Evolutionary conservation across 2,113 vertebrate species (phyloP).

Genomic region (Nerophis ophidion): DNA sequence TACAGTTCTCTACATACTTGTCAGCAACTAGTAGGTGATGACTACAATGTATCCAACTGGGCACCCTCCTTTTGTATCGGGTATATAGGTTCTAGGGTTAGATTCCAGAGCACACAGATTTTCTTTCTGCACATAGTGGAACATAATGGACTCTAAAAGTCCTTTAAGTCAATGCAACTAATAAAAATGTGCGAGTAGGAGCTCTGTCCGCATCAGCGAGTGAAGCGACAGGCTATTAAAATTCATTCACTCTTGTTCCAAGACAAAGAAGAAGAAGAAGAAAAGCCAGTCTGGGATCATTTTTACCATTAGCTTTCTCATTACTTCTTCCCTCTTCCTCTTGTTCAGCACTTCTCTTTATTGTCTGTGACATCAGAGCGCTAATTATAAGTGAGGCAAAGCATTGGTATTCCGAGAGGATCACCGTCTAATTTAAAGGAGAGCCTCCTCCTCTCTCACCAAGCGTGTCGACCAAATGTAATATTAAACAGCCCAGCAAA

Average conservation of each 20-base stretch:
- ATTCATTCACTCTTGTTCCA: constrained; percentile 31
- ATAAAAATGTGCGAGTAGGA: constrained; percentile 19
- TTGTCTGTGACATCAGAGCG: constrained; percentile 53
- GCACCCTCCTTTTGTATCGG: too few species aligned
- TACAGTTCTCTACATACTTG: too few species aligned
- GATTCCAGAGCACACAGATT: constrained; percentile 1
- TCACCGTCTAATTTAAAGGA: constrained; percentile 47
- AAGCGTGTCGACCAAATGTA: constrained; percentile 52
- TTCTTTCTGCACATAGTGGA: background rate
- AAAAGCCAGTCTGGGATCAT: constrained; percentile 52
- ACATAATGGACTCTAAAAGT: background rate
- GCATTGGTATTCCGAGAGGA: constrained; percentile 56
- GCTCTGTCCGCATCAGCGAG: constrained; percentile 18
- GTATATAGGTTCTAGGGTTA: background rate
- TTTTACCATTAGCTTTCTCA: constrained; percentile 57
- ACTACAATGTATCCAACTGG: too few species aligned
- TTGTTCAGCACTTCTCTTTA: constrained; percentile 57
- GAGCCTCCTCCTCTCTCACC: constrained; percentile 35
- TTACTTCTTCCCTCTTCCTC: constrained; percentile 50
- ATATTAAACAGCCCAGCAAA: constrained; percentile 65
- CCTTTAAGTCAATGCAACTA: constrained; percentile 11
- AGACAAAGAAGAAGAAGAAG: constrained; percentile 20
- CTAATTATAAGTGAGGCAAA: constrained; percentile 65
- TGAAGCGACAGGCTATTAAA: constrained; percentile 35
- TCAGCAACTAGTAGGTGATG: too few species aligned